A percentile compares a stretch with the other conserved stretches of the same genome.
phyloP scores from a whole-genome alignment of 2,888 invertebrate species.

The Ormia ochracea region DNA sequence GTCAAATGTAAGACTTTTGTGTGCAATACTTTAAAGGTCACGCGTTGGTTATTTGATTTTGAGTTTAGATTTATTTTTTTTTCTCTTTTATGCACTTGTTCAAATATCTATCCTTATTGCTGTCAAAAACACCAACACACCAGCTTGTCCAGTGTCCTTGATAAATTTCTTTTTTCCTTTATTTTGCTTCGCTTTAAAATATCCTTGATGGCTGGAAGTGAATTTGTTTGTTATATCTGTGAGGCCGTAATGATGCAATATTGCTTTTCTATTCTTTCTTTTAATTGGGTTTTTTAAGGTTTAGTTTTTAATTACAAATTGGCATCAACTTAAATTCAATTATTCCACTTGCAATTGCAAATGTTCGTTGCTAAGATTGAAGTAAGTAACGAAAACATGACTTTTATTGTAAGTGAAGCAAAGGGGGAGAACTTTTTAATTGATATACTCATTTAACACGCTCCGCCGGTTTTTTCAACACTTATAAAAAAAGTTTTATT shows the following conservation, averaged over 20 bases:
- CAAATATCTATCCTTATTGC: conserved; percentile 16
- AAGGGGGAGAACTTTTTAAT: no score
- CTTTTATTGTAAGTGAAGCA: no score
- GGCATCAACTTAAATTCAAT: conserved; percentile 33
- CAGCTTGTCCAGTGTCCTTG: conserved; percentile 53
- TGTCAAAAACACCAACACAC: conserved; percentile 52
- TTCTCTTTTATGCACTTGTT: background rate
- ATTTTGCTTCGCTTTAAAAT: conserved; percentile 11
- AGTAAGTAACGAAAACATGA: no score
- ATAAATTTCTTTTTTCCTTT: background rate
- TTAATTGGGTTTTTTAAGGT: conserved; percentile 40
- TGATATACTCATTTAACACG: no score
- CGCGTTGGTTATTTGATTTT: conserved; percentile 29
- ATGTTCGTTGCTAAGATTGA: background rate
- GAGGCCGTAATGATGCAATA: conserved; percentile 14
- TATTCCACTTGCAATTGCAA: conserved; percentile 5
- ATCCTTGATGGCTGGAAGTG: conserved; percentile 25
- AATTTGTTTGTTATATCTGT: conserved; percentile 7
- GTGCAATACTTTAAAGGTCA: conserved; percentile 35
- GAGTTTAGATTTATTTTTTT: conserved; percentile 33
- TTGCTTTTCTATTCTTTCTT: background rate
- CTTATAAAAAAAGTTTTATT: no score
- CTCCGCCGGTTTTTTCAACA: no score
- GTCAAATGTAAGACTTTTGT: conserved; percentile 29
- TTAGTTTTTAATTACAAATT: conserved; percentile 52